phyloP scores from a whole-genome alignment of 2,888 invertebrate genomes.

The Ophraella communa region DNA sequence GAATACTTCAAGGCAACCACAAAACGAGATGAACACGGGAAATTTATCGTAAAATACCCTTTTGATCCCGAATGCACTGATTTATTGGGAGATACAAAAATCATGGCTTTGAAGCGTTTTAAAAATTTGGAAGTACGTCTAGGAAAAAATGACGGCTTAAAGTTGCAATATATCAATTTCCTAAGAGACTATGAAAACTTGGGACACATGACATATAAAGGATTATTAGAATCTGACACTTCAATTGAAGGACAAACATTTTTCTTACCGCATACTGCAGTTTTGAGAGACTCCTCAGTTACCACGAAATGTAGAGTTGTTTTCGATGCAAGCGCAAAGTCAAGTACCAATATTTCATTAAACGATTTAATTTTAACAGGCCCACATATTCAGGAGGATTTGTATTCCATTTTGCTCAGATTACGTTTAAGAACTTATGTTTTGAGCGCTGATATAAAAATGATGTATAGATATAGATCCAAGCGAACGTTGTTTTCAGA shows the following conservation, averaged over 20 bases:
- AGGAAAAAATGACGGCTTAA: too few relatives aligned
- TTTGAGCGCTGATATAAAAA: conserved; percentile 31
- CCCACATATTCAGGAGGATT: conserved; percentile 23
- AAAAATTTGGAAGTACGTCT: too few relatives aligned
- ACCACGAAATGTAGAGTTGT: conserved; percentile 33
- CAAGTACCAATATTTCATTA: conserved; percentile 9
- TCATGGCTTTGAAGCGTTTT: too few relatives aligned
- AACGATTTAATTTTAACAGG: conserved; percentile 24
- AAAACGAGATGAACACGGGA: too few relatives aligned
- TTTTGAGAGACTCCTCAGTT: not conserved
- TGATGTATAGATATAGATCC: conserved; percentile 30
- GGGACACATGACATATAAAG: too few relatives aligned
- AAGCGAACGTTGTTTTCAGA: conserved; percentile 26
- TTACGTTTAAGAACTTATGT: conserved; percentile 24
- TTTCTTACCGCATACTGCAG: not conserved
- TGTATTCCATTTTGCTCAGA: conserved; percentile 23
- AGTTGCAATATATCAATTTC: too few relatives aligned
- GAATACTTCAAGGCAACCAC: too few relatives aligned
- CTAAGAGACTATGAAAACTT: too few relatives aligned
- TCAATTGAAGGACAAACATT: not conserved
- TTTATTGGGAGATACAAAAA: too few relatives aligned
- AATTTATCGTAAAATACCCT: too few relatives aligned
- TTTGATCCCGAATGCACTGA: too few relatives aligned
- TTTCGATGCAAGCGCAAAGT: conserved; percentile 27
- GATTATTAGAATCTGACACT: not conserved